A percentile compares a stretch with the other conserved stretches of the same genome.
Conservation (phyloP, 2,797 vertebrate genomes). For the Thripadectes ignobilis region DNA sequence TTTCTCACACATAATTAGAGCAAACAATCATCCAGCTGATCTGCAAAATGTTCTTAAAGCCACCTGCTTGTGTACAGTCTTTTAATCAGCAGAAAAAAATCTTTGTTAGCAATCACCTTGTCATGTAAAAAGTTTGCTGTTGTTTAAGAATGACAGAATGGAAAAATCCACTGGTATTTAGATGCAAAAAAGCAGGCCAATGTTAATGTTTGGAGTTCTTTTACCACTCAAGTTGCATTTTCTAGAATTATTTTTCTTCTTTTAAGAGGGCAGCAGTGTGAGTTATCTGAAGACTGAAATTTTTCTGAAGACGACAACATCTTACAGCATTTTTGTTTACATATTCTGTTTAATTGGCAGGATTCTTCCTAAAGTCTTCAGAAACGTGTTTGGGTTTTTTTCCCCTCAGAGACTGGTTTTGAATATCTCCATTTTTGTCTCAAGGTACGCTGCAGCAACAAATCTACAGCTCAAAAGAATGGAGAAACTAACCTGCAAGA, state of each 20-base stretch:
- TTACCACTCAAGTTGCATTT: neutral
- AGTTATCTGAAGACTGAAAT: neutral
- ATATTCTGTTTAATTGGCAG: neutral
- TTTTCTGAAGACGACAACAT: neutral
- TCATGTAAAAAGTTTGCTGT: neutral
- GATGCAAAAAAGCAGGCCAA: neutral
- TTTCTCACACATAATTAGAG: conserved; percentile 12
- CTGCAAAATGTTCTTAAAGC: neutral
- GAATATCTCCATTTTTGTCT: neutral
- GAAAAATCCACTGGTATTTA: conserved; percentile 15
- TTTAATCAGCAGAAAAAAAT: neutral
- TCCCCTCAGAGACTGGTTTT: neutral
- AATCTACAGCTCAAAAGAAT: neutral
- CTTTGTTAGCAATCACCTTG: neutral
- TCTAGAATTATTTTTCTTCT: neutral
- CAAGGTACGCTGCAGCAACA: neutral
- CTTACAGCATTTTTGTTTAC: neutral
- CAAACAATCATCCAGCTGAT: neutral
- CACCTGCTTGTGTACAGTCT: neutral
- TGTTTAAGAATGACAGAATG: neutral
- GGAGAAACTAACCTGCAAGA: neutral
- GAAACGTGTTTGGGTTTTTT: neutral
- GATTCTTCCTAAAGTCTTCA: neutral
- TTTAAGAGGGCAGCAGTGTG: neutral
- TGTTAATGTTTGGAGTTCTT: neutral